Evolutionary conservation across 2,888 invertebrate genomes (phyloP), one percentile per base, ranked within the genome.

Genomic region (Bellardia pandia): DNA sequence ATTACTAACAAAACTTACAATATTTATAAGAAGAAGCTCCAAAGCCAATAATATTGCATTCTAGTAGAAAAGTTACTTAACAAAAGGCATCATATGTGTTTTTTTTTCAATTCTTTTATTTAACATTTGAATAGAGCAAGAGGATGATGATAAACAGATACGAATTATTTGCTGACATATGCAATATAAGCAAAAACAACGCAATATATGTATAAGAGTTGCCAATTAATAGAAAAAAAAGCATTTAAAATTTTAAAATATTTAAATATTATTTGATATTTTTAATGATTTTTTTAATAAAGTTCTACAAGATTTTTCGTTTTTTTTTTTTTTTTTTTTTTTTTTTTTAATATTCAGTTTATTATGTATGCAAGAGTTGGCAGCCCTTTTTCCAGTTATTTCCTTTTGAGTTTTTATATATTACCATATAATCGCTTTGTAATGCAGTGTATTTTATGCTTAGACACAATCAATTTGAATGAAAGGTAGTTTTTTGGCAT

Each of bases 381-480:
- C 48, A 69, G 14, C 69, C 6, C 68, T 37, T 58, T 48, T 56
- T 23, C 33, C 11, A 37, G 5, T 62, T 30, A 1, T 78, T 53
- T 16, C 23, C 40, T 33, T 64, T 64, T 13, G 7, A 45, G 16
- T 64, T 60, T 60, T 5, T 42, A 8, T 74, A 11, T 33, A 68
- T 76, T 71, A 51, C 33, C 33, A 69, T 42, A 42, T 62, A 83
- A 64, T 77, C 23, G 56, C 23, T 64, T 69, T 77, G 83, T 71
- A 83, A 56, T 83, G 62, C 71, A 56, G 13, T 45, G n/a, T 71
- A 56, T 45, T 45, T 77, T 71, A 40, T 77, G 71, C 83, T 77
- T 56, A 77, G 71, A 77, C 83, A 83, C 83, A 83, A 71, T 77
- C 77, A 83, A 83, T 83, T 83, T 83, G 64, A 77, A 62, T 64